Conservation (phyloP, 2,888 invertebrate genomes). For the Polietes domitor region DNA sequence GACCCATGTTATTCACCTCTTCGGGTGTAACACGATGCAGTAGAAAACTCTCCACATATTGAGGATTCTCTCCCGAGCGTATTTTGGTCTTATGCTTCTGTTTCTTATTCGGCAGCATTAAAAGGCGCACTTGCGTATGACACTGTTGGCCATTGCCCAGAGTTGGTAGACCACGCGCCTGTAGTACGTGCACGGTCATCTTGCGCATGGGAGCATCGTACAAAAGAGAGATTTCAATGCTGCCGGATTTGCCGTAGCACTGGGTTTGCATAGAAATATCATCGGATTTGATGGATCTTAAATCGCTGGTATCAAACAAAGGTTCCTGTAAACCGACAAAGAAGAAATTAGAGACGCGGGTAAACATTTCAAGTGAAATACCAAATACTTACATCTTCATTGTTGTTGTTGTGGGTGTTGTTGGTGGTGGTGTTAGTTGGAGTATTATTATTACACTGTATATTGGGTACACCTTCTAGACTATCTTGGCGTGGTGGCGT, state of each 20-base stretch:
- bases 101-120: conserved; percentile 94
- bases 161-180: conserved; percentile 89
- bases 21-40: conserved; percentile 96
- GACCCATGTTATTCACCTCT: conserved; percentile 95
- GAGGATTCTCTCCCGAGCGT: conserved; percentile 93
- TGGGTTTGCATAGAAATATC: conserved; percentile 81
- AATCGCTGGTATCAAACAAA: conserved; percentile 80
- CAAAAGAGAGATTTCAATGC: conserved; percentile 92
- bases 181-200: conserved; percentile 92
- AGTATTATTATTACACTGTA: conserved; percentile 85
- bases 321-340: conserved; percentile 80
- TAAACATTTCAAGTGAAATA: background rate
- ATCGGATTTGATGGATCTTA: conserved; percentile 80
- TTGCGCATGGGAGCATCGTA: conserved; percentile 95
- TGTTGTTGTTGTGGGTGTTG: conserved; percentile 77
- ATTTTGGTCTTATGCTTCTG: conserved; percentile 97
- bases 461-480: conserved; percentile 81
- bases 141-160: conserved; percentile 86
- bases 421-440: conserved; percentile 57
- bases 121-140: conserved; percentile 90
- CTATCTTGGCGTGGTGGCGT: conserved; percentile 74
- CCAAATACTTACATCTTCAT: conserved; percentile 85
- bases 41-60: conserved; percentile 95
- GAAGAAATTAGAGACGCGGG: conserved; percentile 71
- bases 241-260: conserved; percentile 84